Evolutionary conservation across 2,888 invertebrate genomes (phyloP).

Genomic region (Heterodera filipjevi): DNA sequence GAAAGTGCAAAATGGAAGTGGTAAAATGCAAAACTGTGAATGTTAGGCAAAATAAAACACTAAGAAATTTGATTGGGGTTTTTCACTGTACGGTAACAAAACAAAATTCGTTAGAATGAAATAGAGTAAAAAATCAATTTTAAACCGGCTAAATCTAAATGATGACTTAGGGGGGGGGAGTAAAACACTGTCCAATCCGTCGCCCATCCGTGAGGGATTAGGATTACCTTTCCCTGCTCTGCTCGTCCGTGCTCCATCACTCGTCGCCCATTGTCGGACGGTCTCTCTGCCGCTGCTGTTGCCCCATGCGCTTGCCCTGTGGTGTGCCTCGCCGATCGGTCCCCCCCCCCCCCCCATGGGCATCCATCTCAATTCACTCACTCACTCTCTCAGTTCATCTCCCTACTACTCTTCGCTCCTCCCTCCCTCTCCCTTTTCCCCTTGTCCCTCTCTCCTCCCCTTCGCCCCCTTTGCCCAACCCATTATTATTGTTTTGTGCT

Average conservation of each 20-base stretch:
- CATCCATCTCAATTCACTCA: slow-evolving; percentile 8
- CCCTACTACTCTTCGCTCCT: not conserved
- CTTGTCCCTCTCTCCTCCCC: not conserved
- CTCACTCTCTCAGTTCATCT: not conserved
- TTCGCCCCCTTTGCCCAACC: not conserved
- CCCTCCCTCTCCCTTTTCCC: not conserved
- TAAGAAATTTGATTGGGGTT: too few relatives aligned
- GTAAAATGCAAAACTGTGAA: too few relatives aligned
- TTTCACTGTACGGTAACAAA: not conserved
- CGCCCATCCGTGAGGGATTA: not conserved
- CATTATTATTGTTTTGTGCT: not conserved
- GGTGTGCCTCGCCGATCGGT: not conserved
- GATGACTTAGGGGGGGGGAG: not conserved
- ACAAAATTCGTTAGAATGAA: not conserved
- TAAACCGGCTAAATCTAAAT: not conserved
- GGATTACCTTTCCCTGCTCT: not conserved
- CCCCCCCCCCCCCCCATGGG: not conserved
- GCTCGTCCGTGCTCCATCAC: not conserved
- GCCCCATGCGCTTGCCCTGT: not conserved
- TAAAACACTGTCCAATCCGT: slow-evolving; percentile 4
- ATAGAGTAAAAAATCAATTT: not conserved
- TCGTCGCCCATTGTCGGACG: slow-evolving; percentile 6
- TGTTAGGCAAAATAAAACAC: too few relatives aligned
- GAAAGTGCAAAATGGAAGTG: not conserved
- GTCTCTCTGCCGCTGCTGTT: not conserved